Conservation (phyloP, 2,888 invertebrate species). For the Plagiodera versicolora region DNA sequence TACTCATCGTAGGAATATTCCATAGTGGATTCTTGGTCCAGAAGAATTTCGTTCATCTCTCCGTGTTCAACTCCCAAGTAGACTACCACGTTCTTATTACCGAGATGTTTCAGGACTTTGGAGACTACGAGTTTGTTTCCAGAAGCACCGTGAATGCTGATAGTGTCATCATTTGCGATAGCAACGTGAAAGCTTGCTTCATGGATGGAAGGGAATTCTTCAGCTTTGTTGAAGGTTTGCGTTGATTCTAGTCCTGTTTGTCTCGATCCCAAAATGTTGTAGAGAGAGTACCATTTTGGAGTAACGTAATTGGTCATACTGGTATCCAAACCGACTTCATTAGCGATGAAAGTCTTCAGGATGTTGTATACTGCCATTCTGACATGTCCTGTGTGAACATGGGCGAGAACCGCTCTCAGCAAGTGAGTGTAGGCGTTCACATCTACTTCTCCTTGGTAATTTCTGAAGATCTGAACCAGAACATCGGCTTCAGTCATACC, state of each 20-base stretch:
- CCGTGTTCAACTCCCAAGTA: conserved; percentile 30
- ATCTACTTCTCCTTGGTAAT: conserved; percentile 34
- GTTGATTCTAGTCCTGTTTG: no score
- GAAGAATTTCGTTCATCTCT: conserved; percentile 30
- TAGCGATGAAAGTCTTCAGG: conserved; percentile 8
- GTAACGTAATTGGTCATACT: not conserved
- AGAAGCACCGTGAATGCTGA: conserved; percentile 28
- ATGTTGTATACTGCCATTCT: conserved; percentile 27
- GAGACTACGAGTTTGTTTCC: conserved; percentile 33
- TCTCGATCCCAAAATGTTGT: not conserved
- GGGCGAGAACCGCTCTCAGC: conserved; percentile 28
- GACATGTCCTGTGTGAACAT: conserved; percentile 32
- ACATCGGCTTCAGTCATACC: conserved; percentile 24
- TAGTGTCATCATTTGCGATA: conserved; percentile 36
- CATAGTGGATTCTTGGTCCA: conserved; percentile 25
- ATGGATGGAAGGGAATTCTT: conserved; percentile 12
- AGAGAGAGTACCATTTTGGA: not conserved
- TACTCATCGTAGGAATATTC: not conserved
- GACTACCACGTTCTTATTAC: conserved; percentile 33
- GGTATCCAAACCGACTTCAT: not conserved
- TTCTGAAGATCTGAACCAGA: conserved; percentile 29
- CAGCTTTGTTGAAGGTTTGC: no score
- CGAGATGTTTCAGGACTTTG: conserved; percentile 26
- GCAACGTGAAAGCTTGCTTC: conserved; percentile 26
- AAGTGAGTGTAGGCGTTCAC: conserved; percentile 30